Conservation (phyloP, 37 sponge, comb jelly and placozoan genomes). For the Dysidea cf. avara region DNA sequence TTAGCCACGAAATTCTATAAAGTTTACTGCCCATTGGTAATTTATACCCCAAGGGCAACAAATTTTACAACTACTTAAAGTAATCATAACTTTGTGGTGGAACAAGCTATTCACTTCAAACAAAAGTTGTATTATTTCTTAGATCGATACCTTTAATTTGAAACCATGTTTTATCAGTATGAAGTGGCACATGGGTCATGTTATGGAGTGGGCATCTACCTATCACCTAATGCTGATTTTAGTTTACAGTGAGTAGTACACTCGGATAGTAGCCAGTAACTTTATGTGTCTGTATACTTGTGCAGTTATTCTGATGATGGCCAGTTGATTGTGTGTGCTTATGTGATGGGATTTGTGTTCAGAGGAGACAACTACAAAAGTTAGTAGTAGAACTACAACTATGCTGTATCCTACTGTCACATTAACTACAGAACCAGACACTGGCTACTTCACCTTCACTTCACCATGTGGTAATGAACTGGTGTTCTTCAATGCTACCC, state of each 20-base stretch:
- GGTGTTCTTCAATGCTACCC: slow-evolving; percentile 58
- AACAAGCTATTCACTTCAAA: too few species aligned
- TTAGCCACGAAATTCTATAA: too few species aligned
- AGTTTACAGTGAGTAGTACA: slow-evolving; percentile 21
- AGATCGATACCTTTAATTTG: too few species aligned
- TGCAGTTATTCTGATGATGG: slow-evolving; percentile 27
- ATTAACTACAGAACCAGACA: slow-evolving; percentile 19
- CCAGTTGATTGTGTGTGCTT: slow-evolving; percentile 52
- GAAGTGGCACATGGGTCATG: too few species aligned
- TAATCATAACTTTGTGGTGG: too few species aligned
- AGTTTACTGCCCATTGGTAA: too few species aligned
- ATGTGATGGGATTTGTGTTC: slow-evolving; percentile 33
- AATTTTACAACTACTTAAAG: too few species aligned
- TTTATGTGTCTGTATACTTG: not conserved
- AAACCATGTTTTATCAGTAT: too few species aligned
- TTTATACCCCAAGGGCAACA: too few species aligned
- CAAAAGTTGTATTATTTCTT: too few species aligned
- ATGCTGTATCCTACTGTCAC: not conserved
- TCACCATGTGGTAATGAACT: slow-evolving; percentile 38
- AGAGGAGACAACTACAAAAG: not conserved
- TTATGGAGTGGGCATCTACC: slow-evolving; percentile 48
- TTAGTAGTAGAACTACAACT: not conserved
- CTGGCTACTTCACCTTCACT: not conserved
- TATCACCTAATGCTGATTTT: slow-evolving; percentile 37
- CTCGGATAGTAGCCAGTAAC: not conserved